Evolutionary conservation across 2,797 vertebrate species (phyloP), one percentile per base, ranked within the genome.

Genomic region (Trachurus trachurus): DNA sequence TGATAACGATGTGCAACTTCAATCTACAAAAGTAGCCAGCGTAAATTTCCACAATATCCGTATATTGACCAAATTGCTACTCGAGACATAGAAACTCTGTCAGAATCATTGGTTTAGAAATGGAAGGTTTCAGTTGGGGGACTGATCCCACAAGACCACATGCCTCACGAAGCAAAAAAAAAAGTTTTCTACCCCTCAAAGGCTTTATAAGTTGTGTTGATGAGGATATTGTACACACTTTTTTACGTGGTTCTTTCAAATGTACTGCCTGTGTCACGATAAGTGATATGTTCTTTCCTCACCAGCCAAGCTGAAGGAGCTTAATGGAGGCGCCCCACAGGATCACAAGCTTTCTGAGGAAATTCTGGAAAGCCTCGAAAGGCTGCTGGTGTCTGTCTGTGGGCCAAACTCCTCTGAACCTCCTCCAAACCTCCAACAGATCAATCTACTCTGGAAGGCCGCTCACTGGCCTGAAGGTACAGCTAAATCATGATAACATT

Each of bases 381-480:
- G 92, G 74, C 94, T 99, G 60, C 68, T 99, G 54, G 81, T 87
- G 29, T 78, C 92, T 17, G 94, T 96, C n/a, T 96, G 95, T 74
- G 94, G 93, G 69, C 86, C 87, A 10, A 94, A 93, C 68, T 74
- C 74, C 47, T 81, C 89, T 7, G 95, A 95, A 86, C 92, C 89
- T 66, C 95, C 95, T 45, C 97, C 96, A 4, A 89, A 93, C 47
- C 75, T 94, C 26, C 96, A 98, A 58, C 96, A 99, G 76, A 94
- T 99, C 82, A 94, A 94, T 87, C 91, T 96, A 74, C 95, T 99
- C 26, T 98, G 97, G 98, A 99, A 95, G 91, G 96, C 97, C 31
- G 73, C 96, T 70, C 97, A 97, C 83, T 99, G 97, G 98, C 98
- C 98, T 81, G 97, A 99, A 95, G 98, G 98, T 98, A 96, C 26